A percentile compares a stretch with the other conserved stretches of the same genome.
Evolutionary conservation across 2,797 vertebrate genomes (phyloP).

Genomic region (Clarias pachynema): DNA sequence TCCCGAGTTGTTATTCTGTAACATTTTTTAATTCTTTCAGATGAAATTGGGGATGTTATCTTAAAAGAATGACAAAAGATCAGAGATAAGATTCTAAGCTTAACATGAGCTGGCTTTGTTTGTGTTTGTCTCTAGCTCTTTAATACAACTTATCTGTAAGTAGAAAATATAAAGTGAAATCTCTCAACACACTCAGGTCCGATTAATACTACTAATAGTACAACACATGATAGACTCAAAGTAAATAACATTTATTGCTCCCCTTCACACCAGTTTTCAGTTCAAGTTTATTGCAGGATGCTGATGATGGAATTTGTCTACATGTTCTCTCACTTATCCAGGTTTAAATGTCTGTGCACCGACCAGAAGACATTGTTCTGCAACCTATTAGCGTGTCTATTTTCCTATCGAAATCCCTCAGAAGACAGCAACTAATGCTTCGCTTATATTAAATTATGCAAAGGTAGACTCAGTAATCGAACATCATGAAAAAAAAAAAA

Average conservation of each 20-base stretch:
- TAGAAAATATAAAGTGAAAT: background rate
- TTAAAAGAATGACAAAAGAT: background rate
- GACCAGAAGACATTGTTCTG: background rate
- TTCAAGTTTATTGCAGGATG: conserved; percentile 26
- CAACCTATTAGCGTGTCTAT: background rate
- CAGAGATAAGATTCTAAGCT: background rate
- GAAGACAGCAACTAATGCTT: background rate
- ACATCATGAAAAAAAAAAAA: background rate
- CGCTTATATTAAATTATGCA: background rate
- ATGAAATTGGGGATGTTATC: background rate
- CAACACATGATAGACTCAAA: conserved; percentile 23
- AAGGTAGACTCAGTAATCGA: background rate
- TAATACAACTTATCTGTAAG: background rate
- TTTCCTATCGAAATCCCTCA: background rate
- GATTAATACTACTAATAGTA: conserved; percentile 21
- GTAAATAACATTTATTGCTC: conserved; percentile 1
- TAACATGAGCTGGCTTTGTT: background rate
- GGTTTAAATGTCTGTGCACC: background rate
- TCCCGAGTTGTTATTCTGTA: background rate
- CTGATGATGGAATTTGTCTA: conserved; percentile 17
- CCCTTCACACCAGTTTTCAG: background rate
- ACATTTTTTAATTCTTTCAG: background rate
- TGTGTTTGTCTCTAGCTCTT: background rate
- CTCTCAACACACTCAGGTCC: background rate
- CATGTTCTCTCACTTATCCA: background rate